Conservation (phyloP, 2,888 invertebrate genomes). For the Glomeris marginata region DNA sequence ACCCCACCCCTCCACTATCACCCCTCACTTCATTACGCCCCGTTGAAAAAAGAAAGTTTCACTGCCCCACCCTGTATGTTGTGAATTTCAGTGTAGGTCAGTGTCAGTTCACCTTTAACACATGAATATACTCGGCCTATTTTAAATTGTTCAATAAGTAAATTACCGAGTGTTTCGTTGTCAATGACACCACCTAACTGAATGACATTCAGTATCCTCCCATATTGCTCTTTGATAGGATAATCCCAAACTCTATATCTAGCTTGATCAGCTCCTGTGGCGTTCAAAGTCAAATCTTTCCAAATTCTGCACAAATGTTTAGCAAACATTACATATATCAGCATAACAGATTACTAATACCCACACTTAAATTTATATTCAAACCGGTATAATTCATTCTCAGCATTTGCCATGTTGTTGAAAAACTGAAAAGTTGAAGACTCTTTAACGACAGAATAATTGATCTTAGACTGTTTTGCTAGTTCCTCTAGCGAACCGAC, state of each 20-base stretch:
- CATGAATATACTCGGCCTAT: too few relatives aligned
- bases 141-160: too few relatives aligned
- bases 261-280: slow-evolving; percentile 52
- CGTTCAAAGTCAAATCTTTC: slow-evolving; percentile 75
- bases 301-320: slow-evolving; percentile 37
- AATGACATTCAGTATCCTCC: slow-evolving; percentile 68
- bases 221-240: slow-evolving; percentile 80
- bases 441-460: slow-evolving; percentile 65
- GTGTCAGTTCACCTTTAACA: too few relatives aligned
- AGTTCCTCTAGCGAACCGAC: slow-evolving; percentile 76
- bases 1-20: too few relatives aligned
- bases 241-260: slow-evolving; percentile 83
- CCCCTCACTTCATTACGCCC: too few relatives aligned
- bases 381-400: slow-evolving; percentile 67
- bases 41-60: too few relatives aligned
- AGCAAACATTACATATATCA: not conserved
- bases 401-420: slow-evolving; percentile 79
- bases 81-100: too few relatives aligned
- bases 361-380: not conserved
- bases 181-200: slow-evolving; percentile 35
- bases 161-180: too few relatives aligned
- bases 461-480: slow-evolving; percentile 71
- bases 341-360: not conserved
- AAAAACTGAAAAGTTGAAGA: slow-evolving; percentile 67
- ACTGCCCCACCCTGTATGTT: too few relatives aligned